Evolutionary conservation across 2,888 invertebrate species (phyloP).

Genomic region (Drosophila austrosaltans): DNA sequence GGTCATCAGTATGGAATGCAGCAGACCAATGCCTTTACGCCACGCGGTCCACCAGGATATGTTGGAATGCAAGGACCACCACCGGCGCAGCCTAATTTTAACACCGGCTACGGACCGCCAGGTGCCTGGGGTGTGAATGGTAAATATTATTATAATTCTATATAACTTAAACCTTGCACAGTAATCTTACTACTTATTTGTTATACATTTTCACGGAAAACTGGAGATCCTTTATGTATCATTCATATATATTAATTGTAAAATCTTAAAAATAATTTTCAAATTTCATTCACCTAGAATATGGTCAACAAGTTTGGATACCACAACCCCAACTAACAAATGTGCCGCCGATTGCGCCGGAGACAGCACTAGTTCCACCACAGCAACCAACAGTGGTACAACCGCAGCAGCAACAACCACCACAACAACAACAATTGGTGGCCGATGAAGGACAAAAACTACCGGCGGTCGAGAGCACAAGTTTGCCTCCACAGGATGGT

Average conservation of each 20-base stretch:
- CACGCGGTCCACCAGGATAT: slow-evolving; percentile 59
- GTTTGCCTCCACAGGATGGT: slow-evolving; percentile 82
- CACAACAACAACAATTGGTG: slow-evolving; percentile 11
- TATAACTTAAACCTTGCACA: neutral
- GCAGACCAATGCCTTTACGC: slow-evolving; percentile 68
- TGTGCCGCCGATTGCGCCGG: slow-evolving; percentile 48
- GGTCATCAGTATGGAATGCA: slow-evolving; percentile 75
- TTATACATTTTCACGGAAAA: neutral
- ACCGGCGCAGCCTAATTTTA: slow-evolving; percentile 66
- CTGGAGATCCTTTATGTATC: neutral
- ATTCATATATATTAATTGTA: neutral
- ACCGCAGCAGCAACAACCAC: slow-evolving; percentile 16
- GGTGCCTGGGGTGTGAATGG: slow-evolving; percentile 79
- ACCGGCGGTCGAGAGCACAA: slow-evolving; percentile 66
- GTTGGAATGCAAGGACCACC: slow-evolving; percentile 70
- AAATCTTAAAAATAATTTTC: no score
- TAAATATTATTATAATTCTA: slow-evolving; percentile 28
- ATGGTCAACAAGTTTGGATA: slow-evolving; percentile 78
- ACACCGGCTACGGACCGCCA: slow-evolving; percentile 76
- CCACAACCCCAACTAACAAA: slow-evolving; percentile 51
- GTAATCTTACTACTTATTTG: no score
- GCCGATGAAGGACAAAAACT: slow-evolving; percentile 50
- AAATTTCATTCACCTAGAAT: slow-evolving; percentile 46
- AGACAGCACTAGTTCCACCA: slow-evolving; percentile 28
- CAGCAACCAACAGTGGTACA: slow-evolving; percentile 31